Conservation (phyloP, 2,797 vertebrate genomes). For the Sebastes hubbsi region DNA sequence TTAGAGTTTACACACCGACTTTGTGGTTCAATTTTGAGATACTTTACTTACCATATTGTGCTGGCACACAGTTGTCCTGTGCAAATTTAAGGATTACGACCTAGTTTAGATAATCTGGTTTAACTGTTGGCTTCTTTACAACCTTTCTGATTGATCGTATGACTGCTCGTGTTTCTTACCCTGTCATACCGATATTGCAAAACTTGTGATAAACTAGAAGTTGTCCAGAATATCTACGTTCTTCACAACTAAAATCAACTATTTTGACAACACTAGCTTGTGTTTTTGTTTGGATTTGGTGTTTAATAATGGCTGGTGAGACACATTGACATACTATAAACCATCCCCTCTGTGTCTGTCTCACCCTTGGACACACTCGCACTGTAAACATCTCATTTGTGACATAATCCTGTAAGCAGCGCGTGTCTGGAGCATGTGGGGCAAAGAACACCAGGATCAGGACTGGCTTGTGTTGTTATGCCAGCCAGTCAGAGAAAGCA, state of each 20-base stretch:
- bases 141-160: not conserved
- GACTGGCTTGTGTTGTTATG: conserved; percentile 81
- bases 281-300: not conserved
- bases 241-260: not conserved
- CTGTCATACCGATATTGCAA: not conserved
- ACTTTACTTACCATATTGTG: not conserved
- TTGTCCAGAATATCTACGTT: not conserved
- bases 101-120: too few relatives aligned
- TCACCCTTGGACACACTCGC: not conserved
- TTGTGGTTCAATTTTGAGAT: not conserved
- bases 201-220: not conserved
- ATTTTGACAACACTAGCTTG: not conserved
- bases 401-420: conserved; percentile 75
- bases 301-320: not conserved
- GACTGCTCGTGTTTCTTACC: not conserved
- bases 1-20: not conserved
- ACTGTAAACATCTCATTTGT: conserved; percentile 61
- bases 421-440: conserved; percentile 82
- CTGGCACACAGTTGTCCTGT: too few relatives aligned
- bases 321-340: not conserved
- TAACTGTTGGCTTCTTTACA: not conserved
- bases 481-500: conserved; percentile 86
- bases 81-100: too few relatives aligned
- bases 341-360: not conserved
- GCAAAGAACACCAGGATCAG: conserved; percentile 78